A percentile compares a stretch with the other conserved stretches of the same genome.
These are phyloP conservation scores for Chrysina gloriosa DNA, from an alignment of 2,888 invertebrate species.

Conservation along the genomic window DNA sequence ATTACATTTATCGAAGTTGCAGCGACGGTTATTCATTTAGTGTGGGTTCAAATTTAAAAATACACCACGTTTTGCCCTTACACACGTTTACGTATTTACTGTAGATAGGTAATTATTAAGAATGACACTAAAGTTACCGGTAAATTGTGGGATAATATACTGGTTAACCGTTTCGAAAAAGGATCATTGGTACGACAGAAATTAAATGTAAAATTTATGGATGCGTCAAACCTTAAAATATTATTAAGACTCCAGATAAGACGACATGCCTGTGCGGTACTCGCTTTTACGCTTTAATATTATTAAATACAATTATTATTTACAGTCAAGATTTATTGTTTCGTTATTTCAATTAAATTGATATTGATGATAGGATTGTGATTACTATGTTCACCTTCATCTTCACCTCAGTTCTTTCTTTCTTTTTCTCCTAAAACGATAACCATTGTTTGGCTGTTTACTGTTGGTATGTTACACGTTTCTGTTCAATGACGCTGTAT, in stretches of 20 bases:
- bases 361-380: constrained; percentile 2
- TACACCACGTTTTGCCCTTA: neutral
- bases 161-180: neutral
- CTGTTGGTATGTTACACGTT: too few relatives aligned
- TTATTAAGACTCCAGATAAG: constrained; percentile 9
- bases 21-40: neutral
- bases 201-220: constrained; percentile 30
- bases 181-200: neutral
- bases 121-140: constrained; percentile 15
- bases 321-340: neutral
- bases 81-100: constrained; percentile 9
- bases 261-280: neutral
- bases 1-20: constrained; percentile 2
- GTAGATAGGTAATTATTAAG: neutral
- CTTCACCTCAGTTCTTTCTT: too few relatives aligned
- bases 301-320: constrained; percentile 9
- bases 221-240: constrained; percentile 23
- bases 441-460: too few relatives aligned
- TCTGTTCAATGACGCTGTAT: too few relatives aligned
- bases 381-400: neutral
- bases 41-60: neutral
- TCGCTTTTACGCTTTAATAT: neutral
- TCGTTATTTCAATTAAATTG: constrained; percentile 23
- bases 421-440: too few relatives aligned
- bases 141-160: constrained; percentile 20